Percentiles rank a stretch among this genome's conserved stretches.
Evolutionary conservation across 2,797 vertebrate genomes (phyloP).

Genomic region (Euphonia xanthogaster): DNA sequence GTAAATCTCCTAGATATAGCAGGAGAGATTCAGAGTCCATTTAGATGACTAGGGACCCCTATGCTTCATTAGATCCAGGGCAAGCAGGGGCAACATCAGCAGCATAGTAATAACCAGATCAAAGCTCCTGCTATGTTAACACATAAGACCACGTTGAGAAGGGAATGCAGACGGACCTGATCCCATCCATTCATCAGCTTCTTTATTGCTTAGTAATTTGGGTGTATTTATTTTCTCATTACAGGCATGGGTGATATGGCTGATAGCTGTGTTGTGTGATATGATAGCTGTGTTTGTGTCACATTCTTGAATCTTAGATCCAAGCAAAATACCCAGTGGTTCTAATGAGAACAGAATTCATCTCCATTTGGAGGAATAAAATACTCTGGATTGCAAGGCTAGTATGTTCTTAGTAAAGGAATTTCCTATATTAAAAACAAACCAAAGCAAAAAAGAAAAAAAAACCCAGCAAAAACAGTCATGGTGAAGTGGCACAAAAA

Average conservation of each 20-base stretch:
- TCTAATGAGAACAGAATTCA: not conserved
- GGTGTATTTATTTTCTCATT: not conserved
- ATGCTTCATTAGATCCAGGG: not conserved
- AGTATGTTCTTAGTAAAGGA: not conserved
- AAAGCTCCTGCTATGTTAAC: not conserved
- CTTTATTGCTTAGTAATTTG: not conserved
- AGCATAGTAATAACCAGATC: not conserved
- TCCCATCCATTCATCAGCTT: not conserved
- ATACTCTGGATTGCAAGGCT: not conserved
- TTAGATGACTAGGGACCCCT: not conserved
- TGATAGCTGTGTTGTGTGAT: not conserved
- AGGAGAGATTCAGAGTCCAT: not conserved
- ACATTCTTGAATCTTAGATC: not conserved
- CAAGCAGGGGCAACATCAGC: not conserved
- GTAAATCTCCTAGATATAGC: not conserved
- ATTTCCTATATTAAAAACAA: not conserved
- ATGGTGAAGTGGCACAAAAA: not conserved
- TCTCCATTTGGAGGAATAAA: not conserved
- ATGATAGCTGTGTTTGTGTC: not conserved
- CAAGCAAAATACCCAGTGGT: not conserved
- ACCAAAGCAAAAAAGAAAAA: not conserved
- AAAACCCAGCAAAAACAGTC: not conserved
- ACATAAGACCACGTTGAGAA: not conserved
- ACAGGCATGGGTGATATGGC: not conserved
- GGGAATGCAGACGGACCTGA: not conserved